Evolutionary conservation across 2,113 vertebrate genomes (phyloP).

Genomic region (Onychorhynchus coronatus): DNA sequence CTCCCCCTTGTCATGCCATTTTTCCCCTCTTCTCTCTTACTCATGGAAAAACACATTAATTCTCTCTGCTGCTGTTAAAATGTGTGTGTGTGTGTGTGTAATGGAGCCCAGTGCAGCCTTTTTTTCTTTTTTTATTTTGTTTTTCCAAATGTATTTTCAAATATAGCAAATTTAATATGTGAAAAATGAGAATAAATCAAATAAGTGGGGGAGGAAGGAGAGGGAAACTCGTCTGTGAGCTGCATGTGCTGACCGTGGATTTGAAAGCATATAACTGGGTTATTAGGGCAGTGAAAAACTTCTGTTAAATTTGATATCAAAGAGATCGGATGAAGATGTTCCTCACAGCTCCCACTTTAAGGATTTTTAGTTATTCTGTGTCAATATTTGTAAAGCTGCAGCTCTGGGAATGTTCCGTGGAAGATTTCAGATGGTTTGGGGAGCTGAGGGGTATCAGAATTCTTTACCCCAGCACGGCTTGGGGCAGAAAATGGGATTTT

Average conservation of each 20-base stretch:
- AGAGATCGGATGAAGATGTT: neutral
- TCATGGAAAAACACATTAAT: neutral
- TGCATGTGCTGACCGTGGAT: neutral
- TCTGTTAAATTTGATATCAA: neutral
- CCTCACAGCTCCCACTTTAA: neutral
- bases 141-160: neutral
- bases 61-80: neutral
- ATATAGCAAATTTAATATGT: neutral
- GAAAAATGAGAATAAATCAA: neutral
- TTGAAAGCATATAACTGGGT: neutral
- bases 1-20: neutral
- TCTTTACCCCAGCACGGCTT: rapidly evolving
- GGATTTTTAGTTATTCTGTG: neutral
- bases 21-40: neutral
- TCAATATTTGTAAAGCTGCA: neutral
- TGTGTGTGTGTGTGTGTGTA: too few species aligned
- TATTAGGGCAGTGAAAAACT: neutral
- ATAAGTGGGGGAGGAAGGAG: too few species aligned
- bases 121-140: too few species aligned
- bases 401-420: neutral
- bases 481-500: neutral
- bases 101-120: neutral
- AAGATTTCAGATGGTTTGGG: neutral
- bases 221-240: neutral
- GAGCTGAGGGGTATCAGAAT: neutral